Base-by-base conservation (phyloP, 1,140 invertebrate species). In the Globodera ellingtonae region DNA sequence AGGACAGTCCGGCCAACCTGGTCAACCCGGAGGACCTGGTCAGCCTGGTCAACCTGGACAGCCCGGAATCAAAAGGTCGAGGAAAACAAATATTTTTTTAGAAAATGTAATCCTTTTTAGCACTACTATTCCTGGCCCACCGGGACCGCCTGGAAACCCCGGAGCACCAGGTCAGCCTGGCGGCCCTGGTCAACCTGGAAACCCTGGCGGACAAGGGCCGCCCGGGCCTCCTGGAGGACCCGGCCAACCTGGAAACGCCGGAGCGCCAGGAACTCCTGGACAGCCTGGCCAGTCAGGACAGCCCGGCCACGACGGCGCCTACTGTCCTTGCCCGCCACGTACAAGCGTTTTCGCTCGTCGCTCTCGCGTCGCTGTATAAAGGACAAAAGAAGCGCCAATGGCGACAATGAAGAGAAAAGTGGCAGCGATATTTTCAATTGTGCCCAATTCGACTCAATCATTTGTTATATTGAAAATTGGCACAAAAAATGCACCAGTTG, bases 101-200 rank as follows among this genome's bases (percentile, higher is more conserved):
- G 47, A 72, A n/a, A 74, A 35, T 74, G 46, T 62, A 21, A n/a
- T 13, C 6, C 4, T 73, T 75, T 74, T 75, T 15, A 75, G 73
- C 73, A n/a, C 73, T n/a, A 62, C 73, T 21, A 65, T 75, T 75
- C 73, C 76, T 46, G 84, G 84, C 50, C 81, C 82, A 52, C 84
- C 79, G 67, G 84, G 84, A 70, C 77, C 84, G 8, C 75, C 65
- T 47, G 84, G 84, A 18, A 81, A 81, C 46, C 78, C 82, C 1
- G 83, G 83, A 66, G 47, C 79, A 52, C 50, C 73, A 18, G 73
- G 73, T n/a, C 73, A 75, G 48, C 73, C 73, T 56, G 73, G 73
- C 35, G 50, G 73, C 13, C 79, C 84, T 18, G 83, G 83, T 10
- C 83, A 74, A 6, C 83, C 83, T 4, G 83, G 83, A 52, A 78